Percentiles rank a stretch among this genome's conserved stretches.
These are phyloP conservation scores for Limnephilus rhombicus DNA, from an alignment of 2,888 invertebrate species.

Conservation along the genomic window DNA sequence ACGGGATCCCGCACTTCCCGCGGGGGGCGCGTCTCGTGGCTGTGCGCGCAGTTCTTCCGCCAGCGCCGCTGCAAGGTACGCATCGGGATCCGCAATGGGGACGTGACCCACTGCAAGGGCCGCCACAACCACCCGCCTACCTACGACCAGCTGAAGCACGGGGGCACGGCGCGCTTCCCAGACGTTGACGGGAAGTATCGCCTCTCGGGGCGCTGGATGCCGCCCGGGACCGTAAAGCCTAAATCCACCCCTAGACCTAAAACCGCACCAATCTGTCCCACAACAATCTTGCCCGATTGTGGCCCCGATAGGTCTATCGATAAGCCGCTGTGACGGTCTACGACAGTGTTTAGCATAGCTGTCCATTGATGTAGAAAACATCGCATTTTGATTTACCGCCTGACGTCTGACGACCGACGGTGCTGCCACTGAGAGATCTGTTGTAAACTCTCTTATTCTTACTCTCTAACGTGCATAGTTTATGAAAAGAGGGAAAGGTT, in stretches of 20 bases:
- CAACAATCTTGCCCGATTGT: background rate
- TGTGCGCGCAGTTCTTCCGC: constrained; percentile 76
- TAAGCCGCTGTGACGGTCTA: background rate
- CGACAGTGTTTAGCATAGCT: background rate
- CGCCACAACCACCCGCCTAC: constrained; percentile 75
- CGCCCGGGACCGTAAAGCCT: background rate
- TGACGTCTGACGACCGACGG: background rate
- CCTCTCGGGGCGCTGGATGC: constrained; percentile 46
- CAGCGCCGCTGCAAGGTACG: constrained; percentile 75
- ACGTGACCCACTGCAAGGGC: constrained; percentile 75
- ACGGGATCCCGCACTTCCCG: constrained; percentile 76
- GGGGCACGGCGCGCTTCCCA: constrained; percentile 75
- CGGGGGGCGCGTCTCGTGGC: constrained; percentile 76
- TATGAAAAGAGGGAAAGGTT: background rate
- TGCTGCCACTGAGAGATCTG: background rate
- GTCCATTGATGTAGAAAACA: background rate
- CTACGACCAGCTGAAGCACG: constrained; percentile 75
- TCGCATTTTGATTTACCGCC: background rate
- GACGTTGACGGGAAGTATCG: constrained; percentile 76
- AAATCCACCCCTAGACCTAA: background rate
- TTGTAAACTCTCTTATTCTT: background rate
- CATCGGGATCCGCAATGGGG: constrained; percentile 75
- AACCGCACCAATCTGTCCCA: background rate
- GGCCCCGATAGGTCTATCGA: background rate
- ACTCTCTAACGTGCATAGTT: background rate